Evolutionary conservation across 23 tunicate species (phyloP).

Genomic region (Diplosoma virens): DNA sequence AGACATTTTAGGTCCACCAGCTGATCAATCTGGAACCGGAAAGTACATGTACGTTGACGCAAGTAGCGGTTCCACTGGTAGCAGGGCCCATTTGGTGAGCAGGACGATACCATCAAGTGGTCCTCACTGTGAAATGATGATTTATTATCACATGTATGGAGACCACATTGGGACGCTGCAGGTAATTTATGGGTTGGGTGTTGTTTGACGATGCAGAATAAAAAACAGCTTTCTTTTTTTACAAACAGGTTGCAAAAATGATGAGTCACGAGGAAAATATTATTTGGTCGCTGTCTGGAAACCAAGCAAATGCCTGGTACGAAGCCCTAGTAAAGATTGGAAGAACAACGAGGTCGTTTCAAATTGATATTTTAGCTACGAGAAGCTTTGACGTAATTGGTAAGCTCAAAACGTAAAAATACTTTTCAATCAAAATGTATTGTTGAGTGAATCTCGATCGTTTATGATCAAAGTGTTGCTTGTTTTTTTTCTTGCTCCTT

Average conservation of each 20-base stretch:
- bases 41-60: slow-evolving; percentile 96
- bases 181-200: slow-evolving; percentile 1
- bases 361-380: slow-evolving; percentile 68
- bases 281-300: slow-evolving; percentile 54
- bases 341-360: slow-evolving; percentile 57
- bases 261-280: slow-evolving; percentile 64
- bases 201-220: neutral
- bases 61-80: slow-evolving; percentile 58
- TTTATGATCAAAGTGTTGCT: too few species aligned
- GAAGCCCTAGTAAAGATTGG: slow-evolving; percentile 61
- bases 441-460: too few species aligned
- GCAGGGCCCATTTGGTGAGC: slow-evolving; percentile 62
- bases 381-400: slow-evolving; percentile 86
- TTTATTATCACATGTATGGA: slow-evolving; percentile 82
- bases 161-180: slow-evolving; percentile 84
- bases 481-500: too few species aligned
- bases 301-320: slow-evolving; percentile 71
- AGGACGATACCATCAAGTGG: slow-evolving; percentile 60
- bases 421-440: too few species aligned
- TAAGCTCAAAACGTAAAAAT: too few species aligned
- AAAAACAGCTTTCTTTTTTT: neutral
- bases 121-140: slow-evolving; percentile 76
- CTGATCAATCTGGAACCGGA: slow-evolving; percentile 78
- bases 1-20: slow-evolving; percentile 46
- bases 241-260: slow-evolving; percentile 56